Evolutionary conservation across 2,888 invertebrate genomes (phyloP), one percentile per base, ranked within the genome.

Genomic region (Caradrina clavipalpis): DNA sequence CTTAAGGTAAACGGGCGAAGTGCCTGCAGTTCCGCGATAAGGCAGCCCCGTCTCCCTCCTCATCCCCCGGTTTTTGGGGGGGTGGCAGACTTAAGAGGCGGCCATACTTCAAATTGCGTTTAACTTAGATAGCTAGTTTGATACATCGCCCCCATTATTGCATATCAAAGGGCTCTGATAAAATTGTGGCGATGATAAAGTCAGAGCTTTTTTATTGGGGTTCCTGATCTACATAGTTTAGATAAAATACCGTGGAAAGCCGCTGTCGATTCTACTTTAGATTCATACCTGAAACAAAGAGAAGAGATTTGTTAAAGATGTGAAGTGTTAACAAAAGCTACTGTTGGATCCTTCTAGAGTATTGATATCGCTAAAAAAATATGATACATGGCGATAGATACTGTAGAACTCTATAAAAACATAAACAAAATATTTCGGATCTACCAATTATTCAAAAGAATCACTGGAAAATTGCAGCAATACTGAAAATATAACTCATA

Each of bases 21-120:
- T 90, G 96, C 93, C 96, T 96, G 96, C 96, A 95, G 91, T 94
- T 93, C 90, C 89, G 95, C 94, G 96, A 96, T 96, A 96, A 96
- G 95, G 87, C 91, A 84, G 79, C 91, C 88, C 90, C 88, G 50
- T 49, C 74, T 70, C 66, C 87, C 83, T 84, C 85, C 75, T 63
- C 76, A 77, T 49, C 86, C 88, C 87, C 87, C 87, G 82, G 83
- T 86, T 91, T 94, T 94, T 90, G 87, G 90, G 90, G 93, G 92
- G 94, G 92, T 88, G 89, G 89, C 84, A 90, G 90, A 89, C 94
- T 95, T 95, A 93, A 95, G 94, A 94, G 91, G 88, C 90, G 89
- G 92, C 93, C 93, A 94, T 95, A 94, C 95, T 94, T 96, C 95
- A 96, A 95, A 95, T 94, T 93, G 94, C 93, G 94, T 95, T 95